phyloP scores from a whole-genome alignment of 2,888 invertebrate genomes.

The Hypsopygia costalis region DNA sequence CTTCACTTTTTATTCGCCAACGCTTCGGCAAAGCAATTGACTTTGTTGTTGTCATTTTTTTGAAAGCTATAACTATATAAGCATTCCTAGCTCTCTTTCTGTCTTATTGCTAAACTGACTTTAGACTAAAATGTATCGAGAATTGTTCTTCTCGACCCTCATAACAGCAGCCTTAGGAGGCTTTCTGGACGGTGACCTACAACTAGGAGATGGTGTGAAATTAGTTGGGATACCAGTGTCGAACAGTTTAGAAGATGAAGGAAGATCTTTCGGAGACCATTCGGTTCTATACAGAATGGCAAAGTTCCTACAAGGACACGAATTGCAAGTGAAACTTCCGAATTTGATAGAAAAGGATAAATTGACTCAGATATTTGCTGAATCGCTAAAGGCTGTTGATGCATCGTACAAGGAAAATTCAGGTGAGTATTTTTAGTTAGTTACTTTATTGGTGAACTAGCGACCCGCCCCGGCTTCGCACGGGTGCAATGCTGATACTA shows the following conservation, averaged over 20 bases:
- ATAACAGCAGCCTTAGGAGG: constrained; percentile 37
- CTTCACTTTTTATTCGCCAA: constrained; percentile 40
- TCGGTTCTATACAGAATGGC: constrained; percentile 80
- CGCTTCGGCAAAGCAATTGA: constrained; percentile 45
- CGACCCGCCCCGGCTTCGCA: too few species aligned
- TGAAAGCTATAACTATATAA: constrained; percentile 72
- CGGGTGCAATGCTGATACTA: too few species aligned
- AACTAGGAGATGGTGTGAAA: constrained; percentile 83
- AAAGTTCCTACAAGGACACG: constrained; percentile 85
- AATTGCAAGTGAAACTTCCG: constrained; percentile 85
- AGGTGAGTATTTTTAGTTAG: constrained; percentile 55
- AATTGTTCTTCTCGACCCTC: constrained; percentile 35
- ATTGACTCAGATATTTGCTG: constrained; percentile 79
- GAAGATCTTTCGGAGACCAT: constrained; percentile 71
- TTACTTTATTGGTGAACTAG: too few species aligned
- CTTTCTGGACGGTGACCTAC: constrained; percentile 72
- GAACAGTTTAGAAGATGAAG: constrained; percentile 70
- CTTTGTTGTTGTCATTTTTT: constrained; percentile 61
- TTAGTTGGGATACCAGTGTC: constrained; percentile 77
- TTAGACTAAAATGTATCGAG: constrained; percentile 60
- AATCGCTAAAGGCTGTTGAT: constrained; percentile 73
- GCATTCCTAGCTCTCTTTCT: constrained; percentile 52
- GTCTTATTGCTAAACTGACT: constrained; percentile 57
- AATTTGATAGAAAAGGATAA: constrained; percentile 85
- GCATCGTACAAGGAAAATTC: constrained; percentile 65